Evolutionary conservation across 2,113 vertebrate species (phyloP), one percentile per base, ranked within the genome.

Genomic region (Monarcha castaneiventris): DNA sequence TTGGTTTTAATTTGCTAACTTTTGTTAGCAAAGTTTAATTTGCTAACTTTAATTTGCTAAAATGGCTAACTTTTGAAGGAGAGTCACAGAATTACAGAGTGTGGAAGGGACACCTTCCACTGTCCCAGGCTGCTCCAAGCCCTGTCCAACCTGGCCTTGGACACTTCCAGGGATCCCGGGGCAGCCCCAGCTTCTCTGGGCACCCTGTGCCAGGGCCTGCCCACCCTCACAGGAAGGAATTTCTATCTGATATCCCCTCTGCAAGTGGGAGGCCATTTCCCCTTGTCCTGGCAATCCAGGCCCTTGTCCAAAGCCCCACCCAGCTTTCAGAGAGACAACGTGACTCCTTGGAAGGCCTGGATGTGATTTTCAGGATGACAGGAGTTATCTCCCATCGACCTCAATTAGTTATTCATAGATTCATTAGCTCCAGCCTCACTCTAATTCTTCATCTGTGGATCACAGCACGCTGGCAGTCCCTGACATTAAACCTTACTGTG

Each of bases 281-380:
- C n/a, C 14, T 16, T 1, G 16, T 39, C 20, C 75, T 58, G 59
- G 29, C 52, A 54, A 7, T 13, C 68, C 59, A 41, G 1, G 6
- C 16, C 35, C 30, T 17, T 22, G 49, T 6, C 20, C 66, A 21
- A 29, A 74, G 33, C 19, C 43, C 51, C 29, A 25, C 3, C 7
- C 61, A 82, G 54, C 23, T 37, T 29, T 6, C 61, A 66, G 55
- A 52, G 29, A 25, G 26, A 21, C 61, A 48, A 13, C 0, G 0
- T 17, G 51, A 3, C 30, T 72, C 33, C 18, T 19, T 37, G 20
- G 2, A 32, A 82, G 33, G 44, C 5, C 73, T 29, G 32, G 35
- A 0, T 59, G 39, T 23, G 48, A 6, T 43, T 29, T 33, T 20
- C 58, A 79, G 49, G 44, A 17, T 5, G 30, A 13, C 23, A 39